A percentile compares a stretch with the other conserved stretches of the same genome.
These are phyloP conservation scores for Euura saliciscinereae DNA, from an alignment of 1,140 invertebrate genomes.

Conservation along the genomic window DNA sequence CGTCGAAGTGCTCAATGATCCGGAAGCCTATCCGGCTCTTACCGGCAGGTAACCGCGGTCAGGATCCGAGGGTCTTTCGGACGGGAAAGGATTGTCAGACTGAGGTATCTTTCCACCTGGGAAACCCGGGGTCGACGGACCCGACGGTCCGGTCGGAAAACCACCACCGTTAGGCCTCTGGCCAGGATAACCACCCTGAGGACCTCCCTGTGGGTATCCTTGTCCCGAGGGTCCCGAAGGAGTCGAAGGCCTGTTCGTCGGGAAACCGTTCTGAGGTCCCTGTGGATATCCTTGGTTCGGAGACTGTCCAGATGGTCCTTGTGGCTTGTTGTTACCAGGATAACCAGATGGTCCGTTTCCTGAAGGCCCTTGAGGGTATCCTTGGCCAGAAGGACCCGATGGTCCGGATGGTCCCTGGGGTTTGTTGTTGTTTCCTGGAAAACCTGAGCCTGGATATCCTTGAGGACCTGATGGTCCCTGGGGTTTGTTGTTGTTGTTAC, in stretches of 20 bases:
- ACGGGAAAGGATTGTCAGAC: slow-evolving; percentile 32
- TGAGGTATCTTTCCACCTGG: slow-evolving; percentile 22
- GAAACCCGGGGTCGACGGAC: slow-evolving; percentile 33
- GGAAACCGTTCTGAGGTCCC: slow-evolving; percentile 28
- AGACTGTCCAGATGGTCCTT: slow-evolving; percentile 27
- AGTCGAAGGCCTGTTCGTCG: slow-evolving; percentile 24
- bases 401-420: slow-evolving; percentile 22
- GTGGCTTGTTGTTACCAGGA: slow-evolving; percentile 20
- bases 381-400: slow-evolving; percentile 14
- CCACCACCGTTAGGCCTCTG: slow-evolving; percentile 16
- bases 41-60: slow-evolving; percentile 51
- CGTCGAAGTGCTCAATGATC: background rate
- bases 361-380: slow-evolving; percentile 29
- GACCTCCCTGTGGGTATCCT: slow-evolving; percentile 26
- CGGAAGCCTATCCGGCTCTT: slow-evolving; percentile 36
- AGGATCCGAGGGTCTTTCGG: slow-evolving; percentile 43
- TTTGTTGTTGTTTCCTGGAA: slow-evolving; percentile 23
- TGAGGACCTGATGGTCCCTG: slow-evolving; percentile 21
- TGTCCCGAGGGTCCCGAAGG: slow-evolving; percentile 25
- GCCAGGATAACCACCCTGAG: slow-evolving; percentile 18
- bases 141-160: slow-evolving; percentile 28
- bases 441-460: slow-evolving; percentile 10
- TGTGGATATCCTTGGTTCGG: slow-evolving; percentile 16
- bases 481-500: slow-evolving; percentile 19
- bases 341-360: slow-evolving; percentile 34